phyloP scores from a whole-genome alignment of 2,113 vertebrate species.

The Calyptommatus sinebrachiatus region DNA sequence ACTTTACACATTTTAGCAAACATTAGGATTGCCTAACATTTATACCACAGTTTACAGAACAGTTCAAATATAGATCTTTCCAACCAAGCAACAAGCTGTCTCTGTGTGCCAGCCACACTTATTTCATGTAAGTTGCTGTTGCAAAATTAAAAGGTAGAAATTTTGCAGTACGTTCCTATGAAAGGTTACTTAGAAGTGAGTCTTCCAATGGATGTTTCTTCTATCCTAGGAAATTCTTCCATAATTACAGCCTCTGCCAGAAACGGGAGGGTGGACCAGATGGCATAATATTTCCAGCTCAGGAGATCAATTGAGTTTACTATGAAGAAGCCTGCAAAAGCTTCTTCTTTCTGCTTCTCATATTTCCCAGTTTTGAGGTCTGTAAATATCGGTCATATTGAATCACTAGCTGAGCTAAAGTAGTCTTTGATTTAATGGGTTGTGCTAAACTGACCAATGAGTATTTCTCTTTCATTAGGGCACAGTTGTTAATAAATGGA shows the following conservation, averaged over 20 bases:
- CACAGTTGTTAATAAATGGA: neutral
- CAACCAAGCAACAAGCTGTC: neutral
- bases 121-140: neutral
- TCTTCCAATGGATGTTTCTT: neutral
- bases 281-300: neutral
- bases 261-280: neutral
- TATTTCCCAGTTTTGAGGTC: too few species aligned
- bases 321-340: neutral
- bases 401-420: neutral
- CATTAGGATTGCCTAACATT: neutral
- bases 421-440: neutral
- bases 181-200: neutral
- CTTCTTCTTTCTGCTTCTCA: too few species aligned
- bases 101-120: neutral
- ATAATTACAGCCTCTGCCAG: neutral
- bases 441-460: neutral
- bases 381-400: neutral
- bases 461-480: neutral
- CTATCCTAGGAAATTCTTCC: neutral
- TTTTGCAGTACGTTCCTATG: neutral
- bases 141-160: neutral
- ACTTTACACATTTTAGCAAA: neutral
- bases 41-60: neutral
- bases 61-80: constrained; percentile 9
- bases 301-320: neutral